phyloP scores from a whole-genome alignment of 2,113 vertebrate genomes.

The Furnarius figulus region DNA sequence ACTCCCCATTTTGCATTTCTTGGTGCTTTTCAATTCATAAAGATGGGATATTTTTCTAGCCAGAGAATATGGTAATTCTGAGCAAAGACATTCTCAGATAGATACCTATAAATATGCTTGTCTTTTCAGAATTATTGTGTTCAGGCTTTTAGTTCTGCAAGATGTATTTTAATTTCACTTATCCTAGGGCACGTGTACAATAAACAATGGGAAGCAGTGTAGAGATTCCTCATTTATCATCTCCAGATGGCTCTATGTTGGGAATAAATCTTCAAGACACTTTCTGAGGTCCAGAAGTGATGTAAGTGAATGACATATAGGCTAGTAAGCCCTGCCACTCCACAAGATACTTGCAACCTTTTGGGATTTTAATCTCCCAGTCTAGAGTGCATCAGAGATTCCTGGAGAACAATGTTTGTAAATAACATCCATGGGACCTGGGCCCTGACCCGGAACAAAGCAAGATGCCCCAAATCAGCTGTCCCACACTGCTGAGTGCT shows the following conservation, averaged over 20 bases:
- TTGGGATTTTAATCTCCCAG: background rate
- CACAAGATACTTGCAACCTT: background rate
- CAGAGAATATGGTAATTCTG: background rate
- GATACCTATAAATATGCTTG: background rate
- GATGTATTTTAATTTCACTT: background rate
- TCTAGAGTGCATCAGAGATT: background rate
- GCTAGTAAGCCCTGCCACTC: background rate
- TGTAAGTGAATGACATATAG: background rate
- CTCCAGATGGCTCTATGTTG: background rate
- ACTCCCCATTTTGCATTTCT: background rate
- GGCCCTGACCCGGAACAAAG: background rate
- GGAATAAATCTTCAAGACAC: background rate
- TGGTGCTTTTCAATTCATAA: background rate
- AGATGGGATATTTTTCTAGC: background rate
- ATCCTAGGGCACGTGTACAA: background rate
- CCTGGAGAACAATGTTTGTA: background rate
- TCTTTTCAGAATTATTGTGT: background rate
- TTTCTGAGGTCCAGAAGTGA: background rate
- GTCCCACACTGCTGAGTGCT: rapidly evolving
- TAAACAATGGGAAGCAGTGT: background rate
- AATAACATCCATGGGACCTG: background rate
- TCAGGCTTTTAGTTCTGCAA: background rate
- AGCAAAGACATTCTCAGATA: background rate
- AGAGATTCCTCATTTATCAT: background rate
- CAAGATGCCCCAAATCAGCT: background rate